phyloP scores from a whole-genome alignment of 1,140 invertebrate genomes.

The Trachelipus rathkii region DNA sequence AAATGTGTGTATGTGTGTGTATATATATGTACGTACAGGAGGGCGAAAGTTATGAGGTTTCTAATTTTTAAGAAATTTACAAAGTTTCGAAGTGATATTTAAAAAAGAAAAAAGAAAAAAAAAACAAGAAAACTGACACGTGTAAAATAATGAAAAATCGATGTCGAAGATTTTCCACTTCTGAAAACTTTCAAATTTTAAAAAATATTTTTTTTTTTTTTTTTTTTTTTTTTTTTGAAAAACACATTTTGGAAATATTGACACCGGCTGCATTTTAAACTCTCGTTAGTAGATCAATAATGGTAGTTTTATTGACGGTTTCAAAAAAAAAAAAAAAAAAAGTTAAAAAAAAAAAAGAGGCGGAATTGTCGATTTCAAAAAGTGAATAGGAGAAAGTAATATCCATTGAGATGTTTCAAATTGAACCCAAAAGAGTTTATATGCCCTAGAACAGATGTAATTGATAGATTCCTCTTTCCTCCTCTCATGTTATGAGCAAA shows the following conservation, averaged over 20 bases:
- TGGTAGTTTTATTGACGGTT: neutral
- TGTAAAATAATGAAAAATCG: slow-evolving; percentile 12
- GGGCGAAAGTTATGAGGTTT: neutral
- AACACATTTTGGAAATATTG: neutral
- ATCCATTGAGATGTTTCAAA: neutral
- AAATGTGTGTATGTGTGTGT: neutral
- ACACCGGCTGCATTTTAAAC: slow-evolving; percentile 7
- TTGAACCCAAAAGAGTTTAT: neutral
- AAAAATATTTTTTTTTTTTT: neutral
- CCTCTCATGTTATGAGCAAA: too few species aligned
- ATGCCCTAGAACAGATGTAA: slow-evolving; percentile 10
- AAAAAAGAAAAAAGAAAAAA: neutral
- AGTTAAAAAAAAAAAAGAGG: too few species aligned
- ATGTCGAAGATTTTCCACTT: neutral
- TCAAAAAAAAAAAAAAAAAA: neutral
- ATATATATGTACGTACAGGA: neutral
- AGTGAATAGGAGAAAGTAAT: slow-evolving; percentile 1
- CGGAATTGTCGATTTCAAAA: neutral
- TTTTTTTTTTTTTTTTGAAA: neutral
- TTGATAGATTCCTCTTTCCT: neutral
- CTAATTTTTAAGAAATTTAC: slow-evolving; percentile 5
- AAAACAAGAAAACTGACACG: neutral
- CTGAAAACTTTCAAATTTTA: neutral
- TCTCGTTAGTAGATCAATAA: slow-evolving; percentile 10
- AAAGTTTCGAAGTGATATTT: neutral